Evolutionary conservation across 2,797 vertebrate genomes (phyloP).

Genomic region (Fringilla coelebs): DNA sequence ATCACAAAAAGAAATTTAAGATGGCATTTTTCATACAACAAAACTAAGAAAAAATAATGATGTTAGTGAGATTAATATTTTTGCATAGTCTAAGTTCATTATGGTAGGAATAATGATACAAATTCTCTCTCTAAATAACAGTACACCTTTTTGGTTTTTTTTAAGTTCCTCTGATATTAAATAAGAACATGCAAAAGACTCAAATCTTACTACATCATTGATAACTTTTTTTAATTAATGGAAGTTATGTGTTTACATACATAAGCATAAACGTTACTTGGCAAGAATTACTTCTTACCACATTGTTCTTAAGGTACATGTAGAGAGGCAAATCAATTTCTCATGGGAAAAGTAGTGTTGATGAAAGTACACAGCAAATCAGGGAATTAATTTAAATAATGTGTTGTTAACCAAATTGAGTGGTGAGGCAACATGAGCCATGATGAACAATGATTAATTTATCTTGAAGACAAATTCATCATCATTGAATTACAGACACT

Average conservation of each 20-base stretch:
- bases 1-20: neutral
- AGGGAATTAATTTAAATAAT: conserved; percentile 28
- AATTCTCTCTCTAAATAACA: neutral
- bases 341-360: conserved; percentile 51
- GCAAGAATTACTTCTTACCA: conserved; percentile 2
- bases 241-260: neutral
- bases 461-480: neutral
- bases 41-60: neutral
- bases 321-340: conserved; percentile 39
- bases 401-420: neutral
- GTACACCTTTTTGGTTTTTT: neutral
- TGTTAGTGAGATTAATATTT: neutral
- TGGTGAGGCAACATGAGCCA: neutral
- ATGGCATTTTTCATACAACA: neutral
- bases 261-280: conserved; percentile 13
- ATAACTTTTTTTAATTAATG: neutral
- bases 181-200: neutral
- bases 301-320: neutral
- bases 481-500: neutral
- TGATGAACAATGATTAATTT: neutral
- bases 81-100: neutral
- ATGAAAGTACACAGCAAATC: neutral
- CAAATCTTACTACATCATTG: neutral
- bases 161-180: neutral
- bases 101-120: neutral